A percentile compares a stretch with the other conserved stretches of the same genome.
Conservation (phyloP, 2,797 vertebrate genomes). For the Siniperca obscura region DNA sequence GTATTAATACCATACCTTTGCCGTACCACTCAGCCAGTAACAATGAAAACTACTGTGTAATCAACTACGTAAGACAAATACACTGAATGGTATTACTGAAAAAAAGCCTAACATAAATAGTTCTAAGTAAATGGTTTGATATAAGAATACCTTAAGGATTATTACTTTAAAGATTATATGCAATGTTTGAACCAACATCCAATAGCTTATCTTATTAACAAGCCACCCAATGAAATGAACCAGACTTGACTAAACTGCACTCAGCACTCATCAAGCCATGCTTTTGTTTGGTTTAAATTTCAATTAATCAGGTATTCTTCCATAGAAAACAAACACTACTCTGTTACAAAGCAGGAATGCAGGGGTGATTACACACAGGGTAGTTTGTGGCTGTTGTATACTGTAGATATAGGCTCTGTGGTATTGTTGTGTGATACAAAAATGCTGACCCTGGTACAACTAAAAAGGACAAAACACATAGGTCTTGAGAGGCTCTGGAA, state of each 20-base stretch:
- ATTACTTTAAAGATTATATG: not conserved
- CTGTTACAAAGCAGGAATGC: not conserved
- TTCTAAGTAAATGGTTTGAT: not conserved
- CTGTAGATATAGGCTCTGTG: not conserved
- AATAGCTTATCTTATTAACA: not conserved
- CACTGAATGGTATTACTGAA: not conserved
- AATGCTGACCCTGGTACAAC: slow-evolving; percentile 40
- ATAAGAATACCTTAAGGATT: not conserved
- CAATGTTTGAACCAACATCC: not conserved
- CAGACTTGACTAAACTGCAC: not conserved
- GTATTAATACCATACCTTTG: not conserved
- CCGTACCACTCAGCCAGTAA: not conserved
- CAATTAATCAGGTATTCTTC: not conserved
- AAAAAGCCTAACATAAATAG: not conserved
- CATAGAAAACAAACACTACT: not conserved
- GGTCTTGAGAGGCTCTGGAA: slow-evolving; percentile 41
- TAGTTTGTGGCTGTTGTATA: not conserved
- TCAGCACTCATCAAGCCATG: not conserved
- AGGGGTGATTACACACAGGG: not conserved
- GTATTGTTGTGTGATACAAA: slow-evolving; percentile 23
- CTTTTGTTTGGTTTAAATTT: not conserved
- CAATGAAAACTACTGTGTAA: not conserved
- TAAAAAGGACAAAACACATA: slow-evolving; percentile 38
- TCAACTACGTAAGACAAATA: not conserved
- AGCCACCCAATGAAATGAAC: not conserved